Base-by-base conservation (phyloP, 2,888 invertebrate species). In the Syrista parreyssii region DNA sequence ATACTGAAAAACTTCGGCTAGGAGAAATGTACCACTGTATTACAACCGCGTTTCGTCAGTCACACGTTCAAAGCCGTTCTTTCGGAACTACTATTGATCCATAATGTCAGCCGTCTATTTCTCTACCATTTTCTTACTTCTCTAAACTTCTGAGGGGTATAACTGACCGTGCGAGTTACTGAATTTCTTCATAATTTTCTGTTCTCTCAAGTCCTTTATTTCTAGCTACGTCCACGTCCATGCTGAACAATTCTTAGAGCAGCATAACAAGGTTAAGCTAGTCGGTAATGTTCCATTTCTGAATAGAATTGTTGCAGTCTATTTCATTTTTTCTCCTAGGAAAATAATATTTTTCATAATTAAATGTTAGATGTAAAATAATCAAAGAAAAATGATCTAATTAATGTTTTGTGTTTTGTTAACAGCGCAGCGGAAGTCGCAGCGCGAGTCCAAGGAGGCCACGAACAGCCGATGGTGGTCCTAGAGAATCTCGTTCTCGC, bases 401-500 rank as follows among this genome's bases (percentile, higher is more conserved):
- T 32, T 76, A 15, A 55, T 32, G 12, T 69, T 15, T 72, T 68
- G 34, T 75, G 76, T 81, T 34, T 68, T 55, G 71, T 80, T 82
- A 12, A 76, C 79, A 91, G 88, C 84, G 90, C 82, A 88, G 89
- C 79, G 87, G 87, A 32, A 90, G 90, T 80, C 87, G 88, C 12
- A 91, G 91, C 73, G 85, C 89, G 9, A 91, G 90, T 81, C 91
- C 91, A 4, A 83, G 90, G 68, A 85, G 90, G 74, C 87, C 89
- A 31, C 82, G 90, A 33, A 85, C 86, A 4, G 83, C 82, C n/a
- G 89, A 86, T 55, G 88, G 88, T 30, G 90, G 87, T 35, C 83
- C 87, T 34, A 88, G 89, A 34, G 89, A 90, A 68, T 91, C 90
- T 0, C 86, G 91, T 33, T 91, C 91, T 23, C 89, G 88, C 88